Evolutionary conservation across 2,888 invertebrate species (phyloP).

Genomic region (Andrena trimmerana): DNA sequence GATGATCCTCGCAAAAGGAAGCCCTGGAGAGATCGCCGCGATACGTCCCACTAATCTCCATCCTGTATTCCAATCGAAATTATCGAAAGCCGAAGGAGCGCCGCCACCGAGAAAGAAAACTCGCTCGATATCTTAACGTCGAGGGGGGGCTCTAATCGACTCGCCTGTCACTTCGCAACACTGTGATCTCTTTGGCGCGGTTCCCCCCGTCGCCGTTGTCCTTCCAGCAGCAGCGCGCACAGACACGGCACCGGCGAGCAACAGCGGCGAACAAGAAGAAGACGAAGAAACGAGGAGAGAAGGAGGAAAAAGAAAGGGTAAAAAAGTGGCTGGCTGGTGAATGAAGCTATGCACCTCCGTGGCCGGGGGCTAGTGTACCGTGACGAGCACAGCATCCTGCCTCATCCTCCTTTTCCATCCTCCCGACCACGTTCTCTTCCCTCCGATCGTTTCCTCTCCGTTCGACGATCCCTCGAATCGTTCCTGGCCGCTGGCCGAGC

Average conservation of each 20-base stretch:
- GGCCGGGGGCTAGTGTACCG: conserved; percentile 81
- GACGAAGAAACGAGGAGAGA: conserved; percentile 37
- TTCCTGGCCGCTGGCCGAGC: conserved; percentile 27
- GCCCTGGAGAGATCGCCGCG: background rate
- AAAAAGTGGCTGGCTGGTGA: conserved; percentile 70
- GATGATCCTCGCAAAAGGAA: conserved; percentile 5
- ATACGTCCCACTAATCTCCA: background rate
- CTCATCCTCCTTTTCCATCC: conserved; percentile 67
- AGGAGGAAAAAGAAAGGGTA: conserved; percentile 41
- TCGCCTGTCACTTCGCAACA: conserved; percentile 62
- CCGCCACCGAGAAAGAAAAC: background rate
- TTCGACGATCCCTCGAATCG: conserved; percentile 48
- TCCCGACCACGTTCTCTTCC: conserved; percentile 51
- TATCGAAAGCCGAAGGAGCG: background rate
- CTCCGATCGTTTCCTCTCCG: conserved; percentile 51
- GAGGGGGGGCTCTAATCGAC: conserved; percentile 56
- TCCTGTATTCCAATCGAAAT: background rate
- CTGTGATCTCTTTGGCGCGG: conserved; percentile 50
- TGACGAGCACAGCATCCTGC: conserved; percentile 83
- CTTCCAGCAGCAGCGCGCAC: conserved; percentile 41
- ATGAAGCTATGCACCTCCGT: conserved; percentile 77
- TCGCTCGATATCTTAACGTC: conserved; percentile 8
- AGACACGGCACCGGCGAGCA: background rate
- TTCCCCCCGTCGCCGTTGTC: conserved; percentile 41
- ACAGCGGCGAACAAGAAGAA: conserved; percentile 5